Evolutionary conservation across 2,113 vertebrate species (phyloP), one percentile per base, ranked within the genome.

Genomic region (Eurypyga helias): DNA sequence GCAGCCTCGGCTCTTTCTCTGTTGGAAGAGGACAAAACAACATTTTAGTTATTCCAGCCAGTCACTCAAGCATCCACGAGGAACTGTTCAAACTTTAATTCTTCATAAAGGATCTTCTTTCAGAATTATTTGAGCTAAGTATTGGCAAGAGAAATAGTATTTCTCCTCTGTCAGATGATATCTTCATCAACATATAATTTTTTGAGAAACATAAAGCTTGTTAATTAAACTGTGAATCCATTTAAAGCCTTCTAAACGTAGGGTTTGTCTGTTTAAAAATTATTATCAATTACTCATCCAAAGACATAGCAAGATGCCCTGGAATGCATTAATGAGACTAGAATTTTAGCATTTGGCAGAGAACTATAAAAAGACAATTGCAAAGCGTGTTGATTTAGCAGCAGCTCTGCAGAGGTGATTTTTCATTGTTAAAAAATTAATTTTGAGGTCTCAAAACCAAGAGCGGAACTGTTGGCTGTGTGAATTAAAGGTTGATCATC

Each of bases 11-110:
- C 73, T 89, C 86, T 38, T 94, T 84, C 72, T 82, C 83, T 73
- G 34, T 77, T 41, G 73, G 70, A 79, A 77, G 83, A 89, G 66
- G 91, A 94, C 89, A 95, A 89, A 97, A 89, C 65, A 96, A 75
- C 58, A n/a, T 85, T 84, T 83, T 62, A 83, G 72, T 82, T 94
- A 89, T 94, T 96, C 73, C 66, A 78, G 67, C 57, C 81, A 76
- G 65, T 87, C 87, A 43, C 62, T 75, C 16, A 4, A 36, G 77
- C 76, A 65, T 80, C 71, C 81, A 43, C 36, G 61, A 91, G 71
- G 54, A 91, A 51, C 89, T 79, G 58, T 82, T 91, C 54, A 71
- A 89, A 96, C 70, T 91, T 89, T 28, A 84, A 72, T 91, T 84
- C 80, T 84, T 76, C 26, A 21, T 62, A 83, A 91, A 85, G 7